Evolutionary conservation across 2,797 vertebrate species (phyloP).

Genomic region (Linurgus olivaceus): DNA sequence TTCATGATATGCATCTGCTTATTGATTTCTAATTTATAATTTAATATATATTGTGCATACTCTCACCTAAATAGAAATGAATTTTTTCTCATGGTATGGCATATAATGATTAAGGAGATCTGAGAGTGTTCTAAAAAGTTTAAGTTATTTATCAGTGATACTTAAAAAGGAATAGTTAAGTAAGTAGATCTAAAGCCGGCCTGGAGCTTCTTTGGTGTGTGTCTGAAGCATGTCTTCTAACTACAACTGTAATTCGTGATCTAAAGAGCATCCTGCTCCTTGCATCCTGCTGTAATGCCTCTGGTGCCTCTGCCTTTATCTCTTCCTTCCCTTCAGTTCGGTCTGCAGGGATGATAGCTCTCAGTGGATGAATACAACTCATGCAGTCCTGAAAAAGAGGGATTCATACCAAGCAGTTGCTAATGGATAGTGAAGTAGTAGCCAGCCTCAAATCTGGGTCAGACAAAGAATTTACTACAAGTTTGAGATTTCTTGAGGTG

Average conservation of each 20-base stretch:
- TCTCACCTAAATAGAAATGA: background rate
- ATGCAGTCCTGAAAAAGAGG: background rate
- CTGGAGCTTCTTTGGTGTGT: background rate
- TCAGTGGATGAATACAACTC: background rate
- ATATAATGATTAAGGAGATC: background rate
- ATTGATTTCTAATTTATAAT: background rate
- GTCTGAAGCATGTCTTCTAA: background rate
- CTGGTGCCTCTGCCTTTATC: background rate
- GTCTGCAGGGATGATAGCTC: background rate
- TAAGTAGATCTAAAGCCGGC: background rate
- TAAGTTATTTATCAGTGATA: background rate
- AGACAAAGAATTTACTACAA: background rate
- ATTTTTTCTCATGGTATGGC: background rate
- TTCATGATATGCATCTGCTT: background rate
- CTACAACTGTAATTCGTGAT: background rate
- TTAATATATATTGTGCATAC: background rate
- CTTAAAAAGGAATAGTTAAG: slow-evolving; percentile 22
- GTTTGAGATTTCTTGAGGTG: background rate
- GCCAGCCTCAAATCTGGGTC: background rate
- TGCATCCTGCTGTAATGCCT: background rate
- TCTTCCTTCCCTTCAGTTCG: background rate
- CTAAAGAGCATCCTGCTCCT: background rate
- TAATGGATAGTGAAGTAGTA: background rate
- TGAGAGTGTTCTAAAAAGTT: background rate
- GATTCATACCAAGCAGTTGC: background rate